phyloP scores from a whole-genome alignment of 2,797 vertebrate species.

The Lophotriccus pileatus region DNA sequence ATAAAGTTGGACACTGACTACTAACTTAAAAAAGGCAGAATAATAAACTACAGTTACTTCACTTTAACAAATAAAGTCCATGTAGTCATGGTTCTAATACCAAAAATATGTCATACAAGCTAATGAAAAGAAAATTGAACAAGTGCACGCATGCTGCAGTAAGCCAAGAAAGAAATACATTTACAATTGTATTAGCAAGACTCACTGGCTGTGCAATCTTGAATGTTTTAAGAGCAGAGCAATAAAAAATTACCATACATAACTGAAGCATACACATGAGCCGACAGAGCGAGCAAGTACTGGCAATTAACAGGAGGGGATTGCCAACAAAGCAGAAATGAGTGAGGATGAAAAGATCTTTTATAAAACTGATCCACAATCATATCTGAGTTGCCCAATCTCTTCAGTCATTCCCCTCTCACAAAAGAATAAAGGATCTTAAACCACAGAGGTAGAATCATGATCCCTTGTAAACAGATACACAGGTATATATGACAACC shows the following conservation, averaged over 20 bases:
- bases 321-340: background rate
- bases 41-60: background rate
- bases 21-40: background rate
- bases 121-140: conserved; percentile 44
- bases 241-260: background rate
- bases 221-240: background rate
- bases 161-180: conserved; percentile 31
- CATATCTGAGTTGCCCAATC: background rate
- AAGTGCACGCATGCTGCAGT: background rate
- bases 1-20: background rate
- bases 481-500: background rate
- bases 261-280: background rate
- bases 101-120: conserved; percentile 6
- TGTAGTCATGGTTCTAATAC: background rate
- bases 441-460: background rate
- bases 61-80: background rate
- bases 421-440: background rate
- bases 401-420: background rate
- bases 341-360: background rate
- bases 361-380: background rate
- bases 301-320: background rate
- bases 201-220: background rate
- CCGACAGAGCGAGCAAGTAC: background rate
- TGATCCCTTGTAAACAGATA: background rate
- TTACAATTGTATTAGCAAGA: conserved; percentile 23